phyloP scores from a whole-genome alignment of 1,140 invertebrate genomes.

The Goniozus legneri region DNA sequence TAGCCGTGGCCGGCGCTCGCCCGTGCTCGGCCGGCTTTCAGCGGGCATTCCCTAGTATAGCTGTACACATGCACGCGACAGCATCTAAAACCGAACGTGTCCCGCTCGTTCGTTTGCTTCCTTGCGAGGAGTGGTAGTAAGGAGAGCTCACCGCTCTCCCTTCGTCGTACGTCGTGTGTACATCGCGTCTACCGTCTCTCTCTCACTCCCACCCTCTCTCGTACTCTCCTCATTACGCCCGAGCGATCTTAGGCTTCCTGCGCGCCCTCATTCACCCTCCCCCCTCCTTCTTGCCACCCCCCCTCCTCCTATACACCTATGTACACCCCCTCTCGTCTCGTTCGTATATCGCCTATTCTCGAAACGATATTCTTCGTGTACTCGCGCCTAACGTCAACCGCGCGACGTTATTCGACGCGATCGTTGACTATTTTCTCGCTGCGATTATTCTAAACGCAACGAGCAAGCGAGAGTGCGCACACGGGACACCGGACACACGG shows the following conservation, averaged over 20 bases:
- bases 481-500: no score
- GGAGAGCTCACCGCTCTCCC: constrained; percentile 13
- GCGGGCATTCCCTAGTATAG: constrained; percentile 45
- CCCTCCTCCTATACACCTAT: no score
- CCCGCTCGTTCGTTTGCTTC: constrained; percentile 8
- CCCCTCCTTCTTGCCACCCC: neutral
- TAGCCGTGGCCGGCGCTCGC: constrained; percentile 25
- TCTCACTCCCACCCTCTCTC: neutral
- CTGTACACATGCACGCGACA: constrained; percentile 55
- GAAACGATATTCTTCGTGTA: no score
- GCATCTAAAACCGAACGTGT: constrained; percentile 41
- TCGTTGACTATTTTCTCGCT: no score
- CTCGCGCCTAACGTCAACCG: no score
- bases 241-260: no score
- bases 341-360: no score
- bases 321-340: no score
- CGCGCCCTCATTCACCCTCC: neutral
- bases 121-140: constrained; percentile 31
- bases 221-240: neutral
- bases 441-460: no score
- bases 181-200: neutral
- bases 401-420: no score
- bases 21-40: constrained; percentile 29
- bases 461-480: no score
- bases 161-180: constrained; percentile 4